Conservation (phyloP, 2,113 vertebrate genomes). For the Zosterops borbonicus region DNA sequence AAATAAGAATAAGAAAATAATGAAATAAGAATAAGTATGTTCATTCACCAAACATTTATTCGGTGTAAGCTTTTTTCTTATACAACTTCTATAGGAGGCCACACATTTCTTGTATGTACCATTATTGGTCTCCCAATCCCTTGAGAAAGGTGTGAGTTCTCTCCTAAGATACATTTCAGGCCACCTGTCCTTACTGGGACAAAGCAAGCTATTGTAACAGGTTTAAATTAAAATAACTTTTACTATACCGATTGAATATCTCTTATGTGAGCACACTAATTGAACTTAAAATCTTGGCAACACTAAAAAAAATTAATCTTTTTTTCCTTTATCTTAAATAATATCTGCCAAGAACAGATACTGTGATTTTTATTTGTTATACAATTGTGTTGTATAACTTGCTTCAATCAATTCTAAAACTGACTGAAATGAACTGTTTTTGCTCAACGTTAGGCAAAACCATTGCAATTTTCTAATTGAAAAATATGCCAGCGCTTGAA, state of each 20-base stretch:
- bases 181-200: rapidly evolving
- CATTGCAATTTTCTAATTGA: neutral
- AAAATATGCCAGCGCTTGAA: neutral
- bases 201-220: neutral
- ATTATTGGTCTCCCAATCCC: neutral
- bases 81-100: neutral
- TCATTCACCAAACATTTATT: neutral
- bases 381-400: neutral
- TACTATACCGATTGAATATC: neutral
- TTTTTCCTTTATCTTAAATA: neutral
- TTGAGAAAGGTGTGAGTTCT: neutral
- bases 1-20: too few species aligned
- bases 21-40: neutral
- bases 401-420: neutral
- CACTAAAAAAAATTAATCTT: neutral
- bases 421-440: neutral
- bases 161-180: neutral
- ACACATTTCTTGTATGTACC: neutral
- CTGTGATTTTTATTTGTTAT: neutral
- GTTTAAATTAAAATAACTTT: neutral
- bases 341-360: neutral
- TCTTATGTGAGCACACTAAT: neutral
- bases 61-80: neutral
- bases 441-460: neutral
- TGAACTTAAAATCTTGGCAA: neutral